These are phyloP conservation scores for Chiroxiphia lanceolata DNA, from an alignment of 2,797 vertebrate genomes.

Conservation along the genomic window DNA sequence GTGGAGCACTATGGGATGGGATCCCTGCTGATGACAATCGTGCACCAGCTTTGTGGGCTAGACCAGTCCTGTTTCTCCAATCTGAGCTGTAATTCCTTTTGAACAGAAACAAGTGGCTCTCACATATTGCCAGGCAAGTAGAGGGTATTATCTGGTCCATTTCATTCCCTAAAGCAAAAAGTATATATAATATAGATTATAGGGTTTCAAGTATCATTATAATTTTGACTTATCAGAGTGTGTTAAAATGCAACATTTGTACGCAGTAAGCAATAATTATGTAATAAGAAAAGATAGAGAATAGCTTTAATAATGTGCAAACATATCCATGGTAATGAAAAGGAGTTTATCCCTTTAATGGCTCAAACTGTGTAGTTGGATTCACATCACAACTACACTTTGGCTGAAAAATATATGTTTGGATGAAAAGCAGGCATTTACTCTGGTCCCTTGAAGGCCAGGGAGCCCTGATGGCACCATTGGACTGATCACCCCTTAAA, in stretches of 20 bases:
- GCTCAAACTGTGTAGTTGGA: neutral
- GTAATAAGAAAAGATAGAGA: neutral
- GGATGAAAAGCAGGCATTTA: neutral
- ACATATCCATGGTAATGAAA: neutral
- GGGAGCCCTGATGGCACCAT: neutral
- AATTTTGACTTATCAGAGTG: neutral
- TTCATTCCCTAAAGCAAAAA: neutral
- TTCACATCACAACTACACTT: neutral
- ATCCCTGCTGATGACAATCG: neutral
- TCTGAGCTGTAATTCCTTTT: neutral
- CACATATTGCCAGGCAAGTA: neutral
- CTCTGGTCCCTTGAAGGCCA: neutral
- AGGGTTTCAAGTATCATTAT: neutral
- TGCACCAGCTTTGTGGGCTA: neutral
- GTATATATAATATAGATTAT: neutral
- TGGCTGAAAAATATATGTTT: neutral
- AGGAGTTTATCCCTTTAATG: neutral
- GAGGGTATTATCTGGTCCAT: neutral
- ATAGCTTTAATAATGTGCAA: neutral
- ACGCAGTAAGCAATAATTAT: neutral
- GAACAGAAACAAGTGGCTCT: neutral
- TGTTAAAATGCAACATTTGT: neutral
- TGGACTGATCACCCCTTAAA: neutral
- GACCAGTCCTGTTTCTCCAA: neutral
- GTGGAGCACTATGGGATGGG: accelerated